These are phyloP conservation scores for Polydesmus complanatus DNA, from an alignment of 2,888 invertebrate genomes.

Conservation along the genomic window DNA sequence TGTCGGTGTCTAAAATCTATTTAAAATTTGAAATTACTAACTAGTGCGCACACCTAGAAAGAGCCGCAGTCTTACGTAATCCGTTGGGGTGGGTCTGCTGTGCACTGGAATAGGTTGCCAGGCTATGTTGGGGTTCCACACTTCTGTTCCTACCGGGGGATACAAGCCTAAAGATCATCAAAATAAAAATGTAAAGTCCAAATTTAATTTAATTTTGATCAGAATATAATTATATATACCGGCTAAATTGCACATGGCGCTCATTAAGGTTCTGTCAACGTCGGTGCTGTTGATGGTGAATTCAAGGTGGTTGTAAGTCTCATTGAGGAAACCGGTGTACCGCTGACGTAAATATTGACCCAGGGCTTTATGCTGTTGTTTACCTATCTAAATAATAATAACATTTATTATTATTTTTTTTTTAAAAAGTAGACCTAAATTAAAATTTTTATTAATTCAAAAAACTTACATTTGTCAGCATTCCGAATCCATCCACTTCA, in stretches of 20 bases:
- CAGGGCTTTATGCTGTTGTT: constrained; percentile 54
- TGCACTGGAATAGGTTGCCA: constrained; percentile 87
- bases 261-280: constrained; percentile 63
- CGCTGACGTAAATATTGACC: constrained; percentile 59
- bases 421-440: too few relatives aligned
- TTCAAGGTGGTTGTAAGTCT: constrained; percentile 42
- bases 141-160: constrained; percentile 28
- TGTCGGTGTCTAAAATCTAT: constrained; percentile 47
- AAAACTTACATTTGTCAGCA: neutral
- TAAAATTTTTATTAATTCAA: too few relatives aligned
- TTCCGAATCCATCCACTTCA: neutral
- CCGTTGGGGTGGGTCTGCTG: constrained; percentile 50
- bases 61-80: constrained; percentile 37
- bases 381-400: constrained; percentile 46
- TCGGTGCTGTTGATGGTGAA: constrained; percentile 61
- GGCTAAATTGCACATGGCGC: constrained; percentile 33
- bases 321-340: constrained; percentile 48
- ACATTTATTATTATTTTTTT: neutral
- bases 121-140: constrained; percentile 35
- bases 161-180: too few relatives aligned
- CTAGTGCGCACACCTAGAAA: neutral
- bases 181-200: too few relatives aligned
- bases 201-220: too few relatives aligned
- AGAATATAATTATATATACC: too few relatives aligned
- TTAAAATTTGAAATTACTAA: constrained; percentile 19